phyloP scores from a whole-genome alignment of 2,113 vertebrate species.

The Eurypyga helias region DNA sequence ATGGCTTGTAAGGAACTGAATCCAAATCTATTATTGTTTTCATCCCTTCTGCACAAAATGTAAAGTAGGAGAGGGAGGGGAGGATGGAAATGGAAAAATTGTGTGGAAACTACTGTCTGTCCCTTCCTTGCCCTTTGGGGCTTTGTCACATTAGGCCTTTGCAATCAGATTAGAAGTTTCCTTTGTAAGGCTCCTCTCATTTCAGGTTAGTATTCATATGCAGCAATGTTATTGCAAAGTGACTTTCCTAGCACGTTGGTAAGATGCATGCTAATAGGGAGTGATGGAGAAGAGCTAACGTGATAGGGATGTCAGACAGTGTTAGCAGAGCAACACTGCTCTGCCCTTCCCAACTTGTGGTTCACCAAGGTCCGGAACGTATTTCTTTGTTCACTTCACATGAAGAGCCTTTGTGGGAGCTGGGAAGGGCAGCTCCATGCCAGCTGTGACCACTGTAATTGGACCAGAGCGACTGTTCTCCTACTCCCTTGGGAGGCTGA shows the following conservation, averaged over 20 bases:
- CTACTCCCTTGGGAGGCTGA: neutral
- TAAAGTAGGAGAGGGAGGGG: neutral
- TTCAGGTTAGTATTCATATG: constrained; percentile 58
- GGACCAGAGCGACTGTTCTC: neutral
- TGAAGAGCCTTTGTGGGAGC: neutral
- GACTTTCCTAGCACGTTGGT: constrained; percentile 51
- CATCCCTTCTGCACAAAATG: neutral
- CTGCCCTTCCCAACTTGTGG: neutral
- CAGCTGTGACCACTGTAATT: neutral
- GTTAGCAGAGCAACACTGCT: neutral
- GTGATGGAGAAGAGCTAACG: neutral
- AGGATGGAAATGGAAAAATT: neutral
- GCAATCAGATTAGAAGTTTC: constrained; percentile 4
- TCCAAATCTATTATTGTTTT: neutral
- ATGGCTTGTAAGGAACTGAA: neutral
- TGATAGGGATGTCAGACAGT: neutral
- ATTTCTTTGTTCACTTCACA: neutral
- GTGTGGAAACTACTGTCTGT: neutral
- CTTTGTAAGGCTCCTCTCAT: constrained; percentile 16
- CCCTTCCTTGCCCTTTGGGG: neutral
- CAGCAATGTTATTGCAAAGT: constrained; percentile 43
- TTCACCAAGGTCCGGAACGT: neutral
- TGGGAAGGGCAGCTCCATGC: neutral
- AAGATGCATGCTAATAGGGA: constrained; percentile 31
- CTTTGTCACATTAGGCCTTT: neutral